These are phyloP conservation scores for Panopea generosa DNA, from an alignment of 2,888 invertebrate genomes.

Conservation along the genomic window DNA sequence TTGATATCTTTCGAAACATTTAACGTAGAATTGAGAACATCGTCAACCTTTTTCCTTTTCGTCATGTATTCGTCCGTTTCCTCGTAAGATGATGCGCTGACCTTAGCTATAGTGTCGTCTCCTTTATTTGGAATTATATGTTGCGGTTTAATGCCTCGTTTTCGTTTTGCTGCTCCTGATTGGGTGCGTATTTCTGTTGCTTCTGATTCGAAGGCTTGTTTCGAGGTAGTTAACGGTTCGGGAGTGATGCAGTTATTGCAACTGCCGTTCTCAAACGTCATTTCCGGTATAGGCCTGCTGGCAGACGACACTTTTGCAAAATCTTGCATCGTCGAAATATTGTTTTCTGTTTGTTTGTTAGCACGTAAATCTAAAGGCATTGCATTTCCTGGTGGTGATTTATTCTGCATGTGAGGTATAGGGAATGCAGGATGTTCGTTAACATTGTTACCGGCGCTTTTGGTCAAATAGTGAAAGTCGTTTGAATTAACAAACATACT, in stretches of 20 bases:
- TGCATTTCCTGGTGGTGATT: neutral
- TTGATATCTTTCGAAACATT: neutral
- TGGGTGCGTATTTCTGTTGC: neutral
- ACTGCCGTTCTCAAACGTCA: neutral
- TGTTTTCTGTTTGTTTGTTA: neutral
- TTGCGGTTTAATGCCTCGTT: conserved; percentile 43
- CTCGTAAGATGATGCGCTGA: too few relatives aligned
- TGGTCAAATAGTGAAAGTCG: neutral
- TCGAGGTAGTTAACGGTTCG: neutral
- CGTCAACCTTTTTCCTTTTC: neutral
- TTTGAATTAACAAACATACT: neutral
- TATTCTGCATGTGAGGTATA: neutral
- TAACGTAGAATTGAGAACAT: too few relatives aligned
- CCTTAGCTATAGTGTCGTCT: neutral
- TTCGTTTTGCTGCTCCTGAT: conserved; percentile 54
- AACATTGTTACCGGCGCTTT: neutral
- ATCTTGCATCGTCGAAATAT: neutral
- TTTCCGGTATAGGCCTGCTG: neutral
- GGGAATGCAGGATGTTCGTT: neutral
- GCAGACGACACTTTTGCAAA: neutral
- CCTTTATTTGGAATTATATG: conserved; percentile 22
- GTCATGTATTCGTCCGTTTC: neutral
- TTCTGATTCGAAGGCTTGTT: neutral
- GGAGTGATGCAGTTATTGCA: neutral
- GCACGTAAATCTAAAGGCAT: neutral